These are phyloP conservation scores for Idaea dimidiata DNA, from an alignment of 2,888 invertebrate genomes.

Conservation along the genomic window DNA sequence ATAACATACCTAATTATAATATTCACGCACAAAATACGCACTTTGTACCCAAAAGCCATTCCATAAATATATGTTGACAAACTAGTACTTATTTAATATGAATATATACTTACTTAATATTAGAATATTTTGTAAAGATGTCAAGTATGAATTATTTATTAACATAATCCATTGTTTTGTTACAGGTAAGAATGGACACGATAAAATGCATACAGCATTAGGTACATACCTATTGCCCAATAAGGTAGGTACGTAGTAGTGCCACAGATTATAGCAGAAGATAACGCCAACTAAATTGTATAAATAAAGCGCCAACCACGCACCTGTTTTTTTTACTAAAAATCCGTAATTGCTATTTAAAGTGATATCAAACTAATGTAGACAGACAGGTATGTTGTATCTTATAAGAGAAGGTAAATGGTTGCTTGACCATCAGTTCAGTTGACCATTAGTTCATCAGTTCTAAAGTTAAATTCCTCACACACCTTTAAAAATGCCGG, in stretches of 20 bases:
- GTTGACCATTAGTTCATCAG: too few species aligned
- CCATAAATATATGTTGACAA: constrained; percentile 6
- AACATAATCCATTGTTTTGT: constrained; percentile 38
- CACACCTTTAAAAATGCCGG: too few species aligned
- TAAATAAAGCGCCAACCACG: too few species aligned
- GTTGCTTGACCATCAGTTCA: too few species aligned
- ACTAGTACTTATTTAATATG: constrained; percentile 8
- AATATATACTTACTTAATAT: constrained; percentile 9
- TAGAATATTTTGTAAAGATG: constrained; percentile 13
- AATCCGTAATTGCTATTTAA: too few species aligned
- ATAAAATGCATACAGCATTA: constrained; percentile 5
- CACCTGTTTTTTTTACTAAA: too few species aligned
- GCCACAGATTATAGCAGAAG: too few species aligned
- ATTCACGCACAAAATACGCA: neutral
- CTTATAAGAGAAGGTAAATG: too few species aligned
- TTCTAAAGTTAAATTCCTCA: too few species aligned
- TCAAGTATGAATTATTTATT: constrained; percentile 22
- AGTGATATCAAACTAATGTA: too few species aligned
- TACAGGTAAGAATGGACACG: constrained; percentile 45
- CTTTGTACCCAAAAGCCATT: neutral
- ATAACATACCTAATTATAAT: neutral
- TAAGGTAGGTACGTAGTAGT: neutral
- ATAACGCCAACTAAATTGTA: too few species aligned
- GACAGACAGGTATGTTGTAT: too few species aligned
- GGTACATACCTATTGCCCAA: neutral